These are phyloP conservation scores for Craterocephalus amniculus DNA, from an alignment of 2,797 vertebrate species.

Conservation along the genomic window DNA sequence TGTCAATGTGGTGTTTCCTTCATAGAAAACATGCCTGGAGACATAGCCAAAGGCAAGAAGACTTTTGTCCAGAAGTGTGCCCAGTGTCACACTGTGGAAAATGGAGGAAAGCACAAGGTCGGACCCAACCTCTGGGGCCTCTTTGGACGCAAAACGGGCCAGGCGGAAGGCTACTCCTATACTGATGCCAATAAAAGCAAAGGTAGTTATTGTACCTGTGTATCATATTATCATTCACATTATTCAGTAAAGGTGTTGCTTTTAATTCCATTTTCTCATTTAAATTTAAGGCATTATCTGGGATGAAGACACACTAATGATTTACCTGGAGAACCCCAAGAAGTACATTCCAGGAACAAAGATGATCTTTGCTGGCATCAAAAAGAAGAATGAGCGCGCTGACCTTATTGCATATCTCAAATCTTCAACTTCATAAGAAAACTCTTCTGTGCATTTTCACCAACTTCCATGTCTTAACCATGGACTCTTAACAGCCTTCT, in stretches of 20 bases:
- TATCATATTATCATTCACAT: not conserved
- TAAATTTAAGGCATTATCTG: conserved; percentile 81
- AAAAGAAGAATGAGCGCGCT: conserved; percentile 88
- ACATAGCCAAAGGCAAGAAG: conserved; percentile 84
- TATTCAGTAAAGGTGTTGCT: not conserved
- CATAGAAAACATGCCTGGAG: conserved; percentile 76
- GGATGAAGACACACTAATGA: conserved; percentile 83
- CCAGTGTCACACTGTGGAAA: conserved; percentile 86
- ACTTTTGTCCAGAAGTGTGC: conserved; percentile 87
- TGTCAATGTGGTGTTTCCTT: not conserved
- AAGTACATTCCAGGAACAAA: conserved; percentile 92
- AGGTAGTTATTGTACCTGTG: conserved; percentile 68
- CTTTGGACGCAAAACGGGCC: conserved; percentile 84
- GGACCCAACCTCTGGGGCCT: conserved; percentile 87
- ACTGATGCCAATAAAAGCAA: conserved; percentile 89
- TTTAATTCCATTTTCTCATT: not conserved
- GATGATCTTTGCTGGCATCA: conserved; percentile 90
- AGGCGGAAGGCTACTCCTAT: conserved; percentile 84
- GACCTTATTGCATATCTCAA: conserved; percentile 89
- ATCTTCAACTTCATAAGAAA: conserved; percentile 81
- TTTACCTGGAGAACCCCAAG: conserved; percentile 92
- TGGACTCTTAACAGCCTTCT: conserved; percentile 21
- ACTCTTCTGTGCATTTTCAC: not conserved
- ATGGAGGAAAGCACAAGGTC: conserved; percentile 85
- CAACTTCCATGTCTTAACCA: conserved; percentile 7